A percentile compares a stretch with the other conserved stretches of the same genome.
These are phyloP conservation scores for Paracentrotus lividus DNA, from an alignment of 53 echinoderm and acorn worm genomes.

Conservation along the genomic window DNA sequence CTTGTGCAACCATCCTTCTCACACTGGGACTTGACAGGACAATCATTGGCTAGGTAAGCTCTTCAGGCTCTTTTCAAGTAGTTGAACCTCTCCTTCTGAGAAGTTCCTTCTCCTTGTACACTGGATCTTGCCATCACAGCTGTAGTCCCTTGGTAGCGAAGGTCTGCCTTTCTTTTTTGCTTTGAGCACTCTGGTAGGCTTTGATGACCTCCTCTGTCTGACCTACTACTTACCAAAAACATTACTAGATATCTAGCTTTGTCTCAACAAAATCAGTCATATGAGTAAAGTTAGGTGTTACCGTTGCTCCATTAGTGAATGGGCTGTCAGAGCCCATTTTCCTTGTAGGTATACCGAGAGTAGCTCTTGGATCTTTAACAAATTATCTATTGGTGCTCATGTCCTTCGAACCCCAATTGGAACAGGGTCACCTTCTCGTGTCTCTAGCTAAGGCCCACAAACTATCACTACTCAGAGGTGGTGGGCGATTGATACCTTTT, in stretches of 20 bases:
- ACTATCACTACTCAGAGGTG: constrained; percentile 53
- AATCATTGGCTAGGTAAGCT: constrained; percentile 52
- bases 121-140: neutral
- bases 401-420: constrained; percentile 77
- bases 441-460: constrained; percentile 77
- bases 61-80: constrained; percentile 39
- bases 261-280: constrained; percentile 71
- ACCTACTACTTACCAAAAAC: constrained; percentile 58
- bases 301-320: constrained; percentile 56
- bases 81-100: constrained; percentile 29
- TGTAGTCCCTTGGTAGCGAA: neutral
- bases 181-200: neutral
- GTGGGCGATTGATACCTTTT: constrained; percentile 58
- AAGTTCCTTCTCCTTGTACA: constrained; percentile 57
- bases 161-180: neutral
- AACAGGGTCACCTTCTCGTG: constrained; percentile 76
- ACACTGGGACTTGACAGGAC: constrained; percentile 46
- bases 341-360: constrained; percentile 61
- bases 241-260: constrained; percentile 58
- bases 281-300: constrained; percentile 56
- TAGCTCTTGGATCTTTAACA: constrained; percentile 60
- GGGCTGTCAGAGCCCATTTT: constrained; percentile 64
- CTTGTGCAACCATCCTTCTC: constrained; percentile 59
- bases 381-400: no score
- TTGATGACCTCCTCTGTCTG: neutral